phyloP scores from a whole-genome alignment of 2,797 vertebrate species.

The Lateolabrax maculatus region DNA sequence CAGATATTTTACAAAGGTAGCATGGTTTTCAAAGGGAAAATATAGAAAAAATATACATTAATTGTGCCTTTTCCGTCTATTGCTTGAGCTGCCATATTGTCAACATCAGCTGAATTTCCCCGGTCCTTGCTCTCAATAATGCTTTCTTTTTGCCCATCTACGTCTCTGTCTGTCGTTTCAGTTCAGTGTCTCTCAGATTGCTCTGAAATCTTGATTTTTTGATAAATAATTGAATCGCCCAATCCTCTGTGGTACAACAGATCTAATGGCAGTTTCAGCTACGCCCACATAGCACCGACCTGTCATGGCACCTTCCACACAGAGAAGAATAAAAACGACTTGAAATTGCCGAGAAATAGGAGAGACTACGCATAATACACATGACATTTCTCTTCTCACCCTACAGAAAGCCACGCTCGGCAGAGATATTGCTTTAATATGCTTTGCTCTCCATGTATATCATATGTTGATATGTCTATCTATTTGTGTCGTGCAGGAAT shows the following conservation, averaged over 20 bases:
- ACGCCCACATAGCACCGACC: conserved; percentile 2
- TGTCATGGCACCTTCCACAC: conserved; percentile 18
- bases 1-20: neutral
- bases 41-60: neutral
- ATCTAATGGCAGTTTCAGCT: conserved; percentile 49
- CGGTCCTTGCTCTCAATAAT: conserved; percentile 4
- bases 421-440: conserved; percentile 39
- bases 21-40: neutral
- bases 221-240: conserved; percentile 77
- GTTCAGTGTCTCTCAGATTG: conserved; percentile 59
- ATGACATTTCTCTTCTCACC: conserved; percentile 15
- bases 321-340: conserved; percentile 15
- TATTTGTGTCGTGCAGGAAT: conserved; percentile 87
- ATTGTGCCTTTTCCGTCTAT: neutral
- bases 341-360: conserved; percentile 16
- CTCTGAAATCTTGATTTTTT: conserved; percentile 73
- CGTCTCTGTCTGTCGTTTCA: conserved; percentile 35
- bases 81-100: conserved; percentile 1
- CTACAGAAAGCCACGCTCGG: conserved; percentile 1
- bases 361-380: neutral
- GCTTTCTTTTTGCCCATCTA: neutral
- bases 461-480: neutral
- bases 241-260: conserved; percentile 18
- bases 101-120: conserved; percentile 31
- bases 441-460: neutral